Percentiles rank a stretch among this genome's conserved stretches.
Conservation (phyloP, 2,888 invertebrate species). For the Auanema freiburgensis region DNA sequence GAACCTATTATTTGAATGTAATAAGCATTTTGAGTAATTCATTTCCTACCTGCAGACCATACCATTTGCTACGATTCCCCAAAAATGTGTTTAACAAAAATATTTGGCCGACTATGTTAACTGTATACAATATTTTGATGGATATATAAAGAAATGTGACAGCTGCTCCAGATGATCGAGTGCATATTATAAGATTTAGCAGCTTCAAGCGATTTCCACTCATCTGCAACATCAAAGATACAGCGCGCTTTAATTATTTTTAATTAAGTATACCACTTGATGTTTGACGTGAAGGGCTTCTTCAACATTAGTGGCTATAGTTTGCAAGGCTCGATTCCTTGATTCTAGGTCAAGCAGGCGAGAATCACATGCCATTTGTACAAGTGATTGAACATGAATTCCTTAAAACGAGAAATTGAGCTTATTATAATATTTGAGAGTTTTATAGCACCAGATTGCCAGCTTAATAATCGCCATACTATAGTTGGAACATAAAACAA, state of each 20-base stretch:
- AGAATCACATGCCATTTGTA: conserved; percentile 65
- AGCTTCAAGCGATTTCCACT: conserved; percentile 59
- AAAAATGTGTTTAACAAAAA: conserved; percentile 64
- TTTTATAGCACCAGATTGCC: conserved; percentile 60
- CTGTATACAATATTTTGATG: conserved; percentile 62
- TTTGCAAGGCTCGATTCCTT: conserved; percentile 59
- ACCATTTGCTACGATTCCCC: conserved; percentile 62
- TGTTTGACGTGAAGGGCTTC: conserved; percentile 64
- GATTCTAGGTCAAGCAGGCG: conserved; percentile 62
- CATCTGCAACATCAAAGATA: conserved; percentile 48
- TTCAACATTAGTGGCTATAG: conserved; percentile 64
- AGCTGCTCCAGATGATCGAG: conserved; percentile 63
- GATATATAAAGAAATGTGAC: conserved; percentile 61
- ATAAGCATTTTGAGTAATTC: conserved; percentile 3
- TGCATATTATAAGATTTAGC: conserved; percentile 63
- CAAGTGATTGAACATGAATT: conserved; percentile 64
- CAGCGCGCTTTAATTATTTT: not conserved
- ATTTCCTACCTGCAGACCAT: conserved; percentile 59
- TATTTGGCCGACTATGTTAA: conserved; percentile 64
- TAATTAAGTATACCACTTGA: conserved; percentile 51
- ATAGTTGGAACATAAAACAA: conserved; percentile 64
- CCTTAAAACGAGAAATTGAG: conserved; percentile 44
- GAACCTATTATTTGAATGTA: conserved; percentile 35
- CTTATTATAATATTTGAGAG: not conserved
- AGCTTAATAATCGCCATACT: conserved; percentile 64